phyloP scores from a whole-genome alignment of 2,797 vertebrate species.

The Simalia tracyae region DNA sequence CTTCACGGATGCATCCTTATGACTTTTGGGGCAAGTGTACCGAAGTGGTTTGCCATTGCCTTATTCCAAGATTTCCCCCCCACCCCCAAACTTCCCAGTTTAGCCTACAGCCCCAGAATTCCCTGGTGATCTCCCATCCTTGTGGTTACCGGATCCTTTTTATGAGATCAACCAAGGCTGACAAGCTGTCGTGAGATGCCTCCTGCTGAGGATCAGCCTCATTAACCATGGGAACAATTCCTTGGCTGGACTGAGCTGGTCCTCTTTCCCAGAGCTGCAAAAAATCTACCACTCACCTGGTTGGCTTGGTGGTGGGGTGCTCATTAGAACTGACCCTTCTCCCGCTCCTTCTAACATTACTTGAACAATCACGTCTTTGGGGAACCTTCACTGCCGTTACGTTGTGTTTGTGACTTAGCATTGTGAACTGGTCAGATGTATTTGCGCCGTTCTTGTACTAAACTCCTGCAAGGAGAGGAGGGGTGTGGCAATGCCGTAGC shows the following conservation, averaged over 20 bases:
- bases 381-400: background rate
- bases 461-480: background rate
- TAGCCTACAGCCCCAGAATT: background rate
- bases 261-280: background rate
- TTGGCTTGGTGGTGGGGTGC: background rate
- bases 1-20: background rate
- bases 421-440: constrained; percentile 9
- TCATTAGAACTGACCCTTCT: background rate
- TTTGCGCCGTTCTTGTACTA: background rate
- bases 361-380: background rate
- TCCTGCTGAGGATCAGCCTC: background rate
- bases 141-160: background rate
- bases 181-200: background rate
- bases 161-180: background rate
- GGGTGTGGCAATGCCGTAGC: background rate
- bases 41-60: background rate
- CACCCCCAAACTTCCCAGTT: background rate
- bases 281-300: background rate
- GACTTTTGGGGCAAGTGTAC: background rate
- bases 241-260: background rate
- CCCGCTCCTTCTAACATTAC: background rate
- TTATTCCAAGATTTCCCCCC: background rate
- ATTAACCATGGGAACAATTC: background rate
- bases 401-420: constrained; percentile 29
- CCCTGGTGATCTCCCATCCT: background rate